A percentile compares a stretch with the other conserved stretches of the same genome.
phyloP scores from a whole-genome alignment of 37 sponge, comb jelly and placozoan species.

The Aphrocallistes beatrix region DNA sequence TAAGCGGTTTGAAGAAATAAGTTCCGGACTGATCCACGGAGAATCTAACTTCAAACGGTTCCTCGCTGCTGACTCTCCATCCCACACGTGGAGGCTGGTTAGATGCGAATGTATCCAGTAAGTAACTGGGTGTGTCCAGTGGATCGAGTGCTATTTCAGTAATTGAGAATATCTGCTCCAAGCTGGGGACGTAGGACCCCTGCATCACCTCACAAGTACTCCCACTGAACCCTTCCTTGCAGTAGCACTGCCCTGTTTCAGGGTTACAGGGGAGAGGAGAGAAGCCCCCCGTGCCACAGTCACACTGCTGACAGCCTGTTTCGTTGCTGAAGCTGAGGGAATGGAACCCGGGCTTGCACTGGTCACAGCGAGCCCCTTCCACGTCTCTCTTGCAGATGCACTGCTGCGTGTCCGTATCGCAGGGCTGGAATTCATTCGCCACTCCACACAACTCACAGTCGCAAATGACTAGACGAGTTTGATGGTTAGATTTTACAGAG shows the following conservation, averaged over 20 bases:
- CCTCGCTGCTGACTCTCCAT: slow-evolving; percentile 12
- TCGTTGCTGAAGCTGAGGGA: neutral
- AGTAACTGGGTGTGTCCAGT: neutral
- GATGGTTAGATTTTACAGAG: too few relatives aligned
- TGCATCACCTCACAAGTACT: neutral
- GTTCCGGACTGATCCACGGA: neutral
- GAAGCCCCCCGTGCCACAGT: neutral
- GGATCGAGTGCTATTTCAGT: neutral
- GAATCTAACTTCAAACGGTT: neutral
- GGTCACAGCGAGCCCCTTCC: neutral
- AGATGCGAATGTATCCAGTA: neutral
- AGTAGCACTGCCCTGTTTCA: neutral
- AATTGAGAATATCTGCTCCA: neutral
- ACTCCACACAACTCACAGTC: slow-evolving; percentile 17
- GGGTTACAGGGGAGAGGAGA: neutral
- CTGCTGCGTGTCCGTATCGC: neutral
- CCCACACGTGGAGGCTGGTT: neutral
- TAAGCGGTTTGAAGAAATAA: neutral
- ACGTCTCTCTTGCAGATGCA: neutral
- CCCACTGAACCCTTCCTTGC: neutral
- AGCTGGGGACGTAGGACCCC: neutral
- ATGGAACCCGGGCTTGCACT: slow-evolving; percentile 4
- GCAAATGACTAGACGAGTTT: neutral
- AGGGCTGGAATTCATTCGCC: neutral
- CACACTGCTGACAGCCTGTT: neutral